Evolutionary conservation across 2,113 vertebrate species (phyloP).

Genomic region (Poecile atricapillus): DNA sequence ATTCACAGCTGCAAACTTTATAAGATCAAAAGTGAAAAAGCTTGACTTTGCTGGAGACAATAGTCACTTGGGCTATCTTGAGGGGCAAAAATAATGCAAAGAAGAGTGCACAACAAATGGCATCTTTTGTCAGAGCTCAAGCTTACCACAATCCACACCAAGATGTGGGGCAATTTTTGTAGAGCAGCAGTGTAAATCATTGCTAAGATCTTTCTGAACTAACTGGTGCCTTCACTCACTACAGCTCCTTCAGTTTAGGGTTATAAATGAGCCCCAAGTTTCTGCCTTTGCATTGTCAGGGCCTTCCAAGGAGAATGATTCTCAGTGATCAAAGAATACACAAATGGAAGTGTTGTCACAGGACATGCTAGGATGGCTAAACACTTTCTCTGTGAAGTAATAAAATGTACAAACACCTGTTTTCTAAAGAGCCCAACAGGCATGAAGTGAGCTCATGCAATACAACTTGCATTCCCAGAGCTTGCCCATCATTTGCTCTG

Average conservation of each 20-base stretch:
- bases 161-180: neutral
- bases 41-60: neutral
- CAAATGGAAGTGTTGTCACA: neutral
- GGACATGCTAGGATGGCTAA: neutral
- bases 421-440: neutral
- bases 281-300: neutral
- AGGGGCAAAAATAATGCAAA: neutral
- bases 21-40: neutral
- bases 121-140: neutral
- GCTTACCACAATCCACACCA: neutral
- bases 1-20: neutral
- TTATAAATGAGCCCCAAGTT: neutral
- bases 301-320: neutral
- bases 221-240: neutral
- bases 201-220: neutral
- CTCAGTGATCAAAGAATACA: neutral
- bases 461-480: neutral
- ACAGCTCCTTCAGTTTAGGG: neutral
- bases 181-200: neutral
- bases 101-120: accelerated
- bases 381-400: neutral
- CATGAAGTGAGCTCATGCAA: neutral
- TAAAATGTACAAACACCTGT: neutral
- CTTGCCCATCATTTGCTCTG: neutral
- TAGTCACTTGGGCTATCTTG: neutral